These are phyloP conservation scores for Pao palembangensis DNA, from an alignment of 2,113 vertebrate genomes.

Conservation along the genomic window DNA sequence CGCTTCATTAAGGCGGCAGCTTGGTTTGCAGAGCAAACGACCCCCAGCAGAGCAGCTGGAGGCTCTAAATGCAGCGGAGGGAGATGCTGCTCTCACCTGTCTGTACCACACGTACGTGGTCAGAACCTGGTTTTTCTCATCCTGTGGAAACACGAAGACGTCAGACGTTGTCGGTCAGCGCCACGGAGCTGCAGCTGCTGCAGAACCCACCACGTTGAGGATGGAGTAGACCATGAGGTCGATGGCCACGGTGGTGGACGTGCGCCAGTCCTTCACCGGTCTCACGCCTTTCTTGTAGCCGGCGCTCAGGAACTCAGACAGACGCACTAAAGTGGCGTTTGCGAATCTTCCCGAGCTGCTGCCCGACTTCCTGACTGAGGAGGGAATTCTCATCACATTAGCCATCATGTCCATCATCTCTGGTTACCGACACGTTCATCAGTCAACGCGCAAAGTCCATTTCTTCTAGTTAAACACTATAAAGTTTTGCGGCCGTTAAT, in stretches of 20 bases:
- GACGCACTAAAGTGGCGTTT: constrained; percentile 78
- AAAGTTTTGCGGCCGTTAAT: too few relatives aligned
- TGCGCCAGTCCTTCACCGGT: constrained; percentile 89
- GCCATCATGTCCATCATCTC: too few relatives aligned
- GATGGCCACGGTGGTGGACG: constrained; percentile 83
- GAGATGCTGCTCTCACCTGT: constrained; percentile 76
- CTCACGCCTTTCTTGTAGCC: constrained; percentile 87
- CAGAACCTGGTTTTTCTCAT: constrained; percentile 97
- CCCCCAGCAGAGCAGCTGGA: too few relatives aligned
- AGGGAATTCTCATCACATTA: not conserved
- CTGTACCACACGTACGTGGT: constrained; percentile 98
- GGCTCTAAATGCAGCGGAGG: too few relatives aligned
- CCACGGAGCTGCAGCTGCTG: too few relatives aligned
- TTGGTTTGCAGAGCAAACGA: too few relatives aligned
- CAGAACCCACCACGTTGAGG: constrained; percentile 85
- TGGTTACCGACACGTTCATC: too few relatives aligned
- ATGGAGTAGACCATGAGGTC: constrained; percentile 97
- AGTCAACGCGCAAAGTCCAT: too few relatives aligned
- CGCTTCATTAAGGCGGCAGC: too few relatives aligned
- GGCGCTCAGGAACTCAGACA: constrained; percentile 77
- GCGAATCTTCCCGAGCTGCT: constrained; percentile 34
- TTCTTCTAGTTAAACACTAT: too few relatives aligned
- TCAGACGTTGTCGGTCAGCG: not conserved
- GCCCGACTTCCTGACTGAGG: constrained; percentile 61
- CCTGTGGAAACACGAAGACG: constrained; percentile 65